Conservation (phyloP, 1,140 invertebrate genomes). For the Eumeta japonica region DNA sequence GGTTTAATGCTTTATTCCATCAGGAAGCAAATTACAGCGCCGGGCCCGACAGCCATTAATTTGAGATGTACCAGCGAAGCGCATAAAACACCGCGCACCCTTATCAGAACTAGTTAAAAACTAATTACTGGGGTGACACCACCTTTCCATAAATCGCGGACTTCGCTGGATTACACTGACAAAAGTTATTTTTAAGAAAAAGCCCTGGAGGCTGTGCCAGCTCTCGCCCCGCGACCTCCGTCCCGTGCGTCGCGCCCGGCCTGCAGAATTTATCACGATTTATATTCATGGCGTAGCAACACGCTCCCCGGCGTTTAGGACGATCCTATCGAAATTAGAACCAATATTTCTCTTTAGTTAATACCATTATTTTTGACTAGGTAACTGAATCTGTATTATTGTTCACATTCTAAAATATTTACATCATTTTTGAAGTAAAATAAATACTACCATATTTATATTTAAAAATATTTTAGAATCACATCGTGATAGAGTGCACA, state of each 20-base stretch:
- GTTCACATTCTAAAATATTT: too few relatives aligned
- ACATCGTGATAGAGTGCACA: too few relatives aligned
- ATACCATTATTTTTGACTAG: too few relatives aligned
- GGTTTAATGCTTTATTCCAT: too few relatives aligned
- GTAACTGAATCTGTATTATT: too few relatives aligned
- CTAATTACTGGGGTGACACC: constrained; percentile 55
- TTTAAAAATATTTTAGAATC: too few relatives aligned
- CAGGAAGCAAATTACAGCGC: too few relatives aligned
- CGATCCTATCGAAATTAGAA: constrained; percentile 48
- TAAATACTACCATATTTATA: too few relatives aligned
- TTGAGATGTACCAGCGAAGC: constrained; percentile 12
- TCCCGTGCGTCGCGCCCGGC: constrained; percentile 18
- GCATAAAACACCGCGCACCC: constrained; percentile 43
- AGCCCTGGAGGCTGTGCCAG: constrained; percentile 42
- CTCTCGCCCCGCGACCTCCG: constrained; percentile 23
- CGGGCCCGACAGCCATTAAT: too few relatives aligned
- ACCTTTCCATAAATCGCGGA: constrained; percentile 51
- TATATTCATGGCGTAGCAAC: constrained; percentile 59
- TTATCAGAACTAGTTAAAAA: constrained; percentile 59
- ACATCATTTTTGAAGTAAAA: too few relatives aligned
- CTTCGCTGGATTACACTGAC: constrained; percentile 51
- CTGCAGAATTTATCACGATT: constrained; percentile 58
- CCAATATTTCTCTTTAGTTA: too few relatives aligned
- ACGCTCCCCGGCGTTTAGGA: constrained; percentile 40
- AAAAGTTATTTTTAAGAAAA: constrained; percentile 59